Evolutionary conservation across 2,113 vertebrate species (phyloP).

Genomic region (Genyomyrus donnyi): DNA sequence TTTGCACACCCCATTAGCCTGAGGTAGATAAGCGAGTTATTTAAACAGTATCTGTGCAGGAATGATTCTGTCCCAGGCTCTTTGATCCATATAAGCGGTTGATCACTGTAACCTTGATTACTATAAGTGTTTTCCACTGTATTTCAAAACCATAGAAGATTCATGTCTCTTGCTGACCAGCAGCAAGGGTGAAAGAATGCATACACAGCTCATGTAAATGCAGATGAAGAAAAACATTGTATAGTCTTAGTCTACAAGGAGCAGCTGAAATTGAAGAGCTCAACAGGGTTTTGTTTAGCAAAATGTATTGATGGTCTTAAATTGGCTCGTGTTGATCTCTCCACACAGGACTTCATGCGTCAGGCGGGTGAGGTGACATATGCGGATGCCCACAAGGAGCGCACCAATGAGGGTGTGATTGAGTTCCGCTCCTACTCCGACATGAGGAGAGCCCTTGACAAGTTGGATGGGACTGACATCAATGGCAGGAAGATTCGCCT

Average conservation of each 20-base stretch:
- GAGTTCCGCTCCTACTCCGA: constrained; percentile 86
- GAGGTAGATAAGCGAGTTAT: too few species aligned
- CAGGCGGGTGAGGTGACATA: constrained; percentile 96
- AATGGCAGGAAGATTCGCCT: constrained; percentile 91
- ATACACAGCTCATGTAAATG: background rate
- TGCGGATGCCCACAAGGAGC: constrained; percentile 93
- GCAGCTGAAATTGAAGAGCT: background rate
- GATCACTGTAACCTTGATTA: too few species aligned
- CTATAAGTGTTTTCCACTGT: too few species aligned
- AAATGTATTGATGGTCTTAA: background rate
- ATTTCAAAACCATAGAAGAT: too few species aligned
- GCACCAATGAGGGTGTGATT: constrained; percentile 90
- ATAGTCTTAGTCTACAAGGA: background rate
- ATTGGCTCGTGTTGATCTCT: background rate
- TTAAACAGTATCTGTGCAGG: too few species aligned
- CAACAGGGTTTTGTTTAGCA: background rate
- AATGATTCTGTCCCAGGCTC: too few species aligned
- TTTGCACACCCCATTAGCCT: too few species aligned
- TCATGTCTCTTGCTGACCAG: too few species aligned
- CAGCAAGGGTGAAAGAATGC: background rate
- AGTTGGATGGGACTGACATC: constrained; percentile 91
- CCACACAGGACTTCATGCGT: constrained; percentile 87
- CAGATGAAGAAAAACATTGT: background rate
- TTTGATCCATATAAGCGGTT: too few species aligned
- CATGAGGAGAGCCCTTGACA: constrained; percentile 90